Evolutionary conservation across 2,113 vertebrate genomes (phyloP), one percentile per base, ranked within the genome.

Genomic region (Talpa occidentalis): DNA sequence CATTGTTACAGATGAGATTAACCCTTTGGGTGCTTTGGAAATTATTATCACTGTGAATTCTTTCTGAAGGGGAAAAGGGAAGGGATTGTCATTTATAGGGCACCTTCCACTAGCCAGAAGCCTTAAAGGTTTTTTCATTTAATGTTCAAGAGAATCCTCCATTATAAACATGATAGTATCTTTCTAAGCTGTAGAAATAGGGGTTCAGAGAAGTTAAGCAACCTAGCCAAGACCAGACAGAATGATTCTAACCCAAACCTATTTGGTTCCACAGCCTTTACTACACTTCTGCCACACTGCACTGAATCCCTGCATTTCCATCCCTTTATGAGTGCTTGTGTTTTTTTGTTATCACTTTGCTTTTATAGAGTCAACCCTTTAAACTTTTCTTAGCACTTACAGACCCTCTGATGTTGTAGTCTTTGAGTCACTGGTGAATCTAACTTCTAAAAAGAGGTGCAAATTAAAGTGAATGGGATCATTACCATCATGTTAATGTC

Each of bases 381-480:
- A 54, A 40, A 47, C 42, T 88, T 70, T 80, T 40, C 40, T 87
- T 76, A 73, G 24, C 26, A 37, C 40, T 84, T 90, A 54, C 17
- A 37, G 40, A 72, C 9, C 47, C 37, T 54, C 16, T 56, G 60
- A 40, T 54, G 6, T 7, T 44, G 26, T 91, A 32, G 26, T 77
- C 77, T 83, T 64, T 83, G 76, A 87, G 28, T 56, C 62, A 78
- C 52, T 59, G 37, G 26, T 26, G 47, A 77, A 40, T 87, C 59
- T 76, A 66, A 26, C 17, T 62, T 93, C 80, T 93, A 70, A 87
- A 88, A 94, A 26, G 72, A 94, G 90, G 37, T 90, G 30, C 28
- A 77, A 76, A 88, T 54, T 87, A 72, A 79, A 83, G 59, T 49
- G 59, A 83, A 62, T 70, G 22, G 66, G 24, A 35, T 83, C 79